Conservation (phyloP, 2,888 invertebrate species). For the Phragmatobia fuliginosa region DNA sequence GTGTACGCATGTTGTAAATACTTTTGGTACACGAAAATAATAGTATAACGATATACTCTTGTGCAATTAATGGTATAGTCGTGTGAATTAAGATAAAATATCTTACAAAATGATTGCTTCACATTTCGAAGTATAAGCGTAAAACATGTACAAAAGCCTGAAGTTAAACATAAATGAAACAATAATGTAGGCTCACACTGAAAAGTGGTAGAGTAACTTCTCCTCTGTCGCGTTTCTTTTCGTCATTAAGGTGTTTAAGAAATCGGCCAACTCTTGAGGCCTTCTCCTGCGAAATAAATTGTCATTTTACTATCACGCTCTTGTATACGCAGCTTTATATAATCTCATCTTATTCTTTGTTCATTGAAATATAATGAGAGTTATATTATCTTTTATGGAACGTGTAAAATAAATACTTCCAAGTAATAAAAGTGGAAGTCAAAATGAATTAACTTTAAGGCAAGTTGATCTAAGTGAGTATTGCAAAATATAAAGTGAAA, state of each 20-base stretch:
- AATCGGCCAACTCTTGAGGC: conserved; percentile 84
- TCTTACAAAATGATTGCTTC: background rate
- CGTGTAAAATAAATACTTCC: background rate
- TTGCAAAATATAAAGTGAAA: conserved; percentile 18
- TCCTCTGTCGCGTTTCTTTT: conserved; percentile 76
- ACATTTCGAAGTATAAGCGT: conserved; percentile 21
- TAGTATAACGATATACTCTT: background rate
- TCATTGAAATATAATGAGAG: background rate
- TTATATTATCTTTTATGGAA: background rate
- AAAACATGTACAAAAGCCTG: conserved; percentile 54
- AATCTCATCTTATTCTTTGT: background rate
- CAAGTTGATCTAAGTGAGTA: background rate
- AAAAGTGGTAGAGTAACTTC: conserved; percentile 87
- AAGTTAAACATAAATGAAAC: conserved; percentile 56
- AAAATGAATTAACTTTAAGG: conserved; percentile 1
- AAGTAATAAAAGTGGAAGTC: background rate
- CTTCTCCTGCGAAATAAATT: conserved; percentile 85
- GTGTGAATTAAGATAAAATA: conserved; percentile 2
- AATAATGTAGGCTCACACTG: conserved; percentile 83
- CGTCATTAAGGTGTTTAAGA: conserved; percentile 84
- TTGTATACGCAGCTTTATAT: background rate
- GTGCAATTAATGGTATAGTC: background rate
- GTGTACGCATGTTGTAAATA: background rate
- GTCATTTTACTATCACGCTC: conserved; percentile 52
- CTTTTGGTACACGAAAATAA: background rate